Evolutionary conservation across 37 sponge, comb jelly and placozoan genomes (phyloP), one percentile per base, ranked within the genome.

Genomic region (Ianthella basta): DNA sequence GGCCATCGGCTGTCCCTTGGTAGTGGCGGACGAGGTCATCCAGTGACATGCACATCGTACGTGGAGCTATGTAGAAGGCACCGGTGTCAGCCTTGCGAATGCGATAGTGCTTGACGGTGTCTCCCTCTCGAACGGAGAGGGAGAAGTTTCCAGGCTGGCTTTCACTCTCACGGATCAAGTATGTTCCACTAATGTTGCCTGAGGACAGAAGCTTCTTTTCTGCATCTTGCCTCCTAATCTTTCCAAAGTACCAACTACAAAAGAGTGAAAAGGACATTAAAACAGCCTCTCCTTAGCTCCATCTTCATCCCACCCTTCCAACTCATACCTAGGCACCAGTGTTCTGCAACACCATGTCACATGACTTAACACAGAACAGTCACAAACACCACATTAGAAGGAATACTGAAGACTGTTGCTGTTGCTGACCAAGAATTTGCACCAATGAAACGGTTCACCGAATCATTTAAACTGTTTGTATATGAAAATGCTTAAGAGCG

Each of bases 21-120:
- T 96, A 96, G 83, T 96, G 96, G 0, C 72, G 72, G 2, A 96
- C 95, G 12, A 96, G 85, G 23, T 94, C 96, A 13, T 56, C 57
- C 20, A 86, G 83, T 2, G 82, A 72, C 16, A 25, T 73, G 66
- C 93, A 97, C 93, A 88, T 90, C 30, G 91, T 87, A 4, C 97
- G 93, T n/a, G 91, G 90, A 19, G 97, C 97, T 34, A 97, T 97
- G 88, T 93, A 97, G 92, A 80, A 97, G 4, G 91, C 91, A 21
- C 78, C 78, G 1, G 86, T 84, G 83, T 93, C 94, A 19, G 90
- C 94, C 69, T 93, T 93, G 70, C 94, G 86, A 29, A 96, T 93
- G 37, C 97, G 92, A 68, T 96, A 96, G 72, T 96, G 97, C 61
- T 96, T 96, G 59, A 96, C 93, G 18, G 90, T 85, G 63, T 96